Percentiles rank a stretch among this genome's conserved stretches.
Conservation (phyloP, 2,797 vertebrate genomes). For the Acrossocheilus fasciatus region DNA sequence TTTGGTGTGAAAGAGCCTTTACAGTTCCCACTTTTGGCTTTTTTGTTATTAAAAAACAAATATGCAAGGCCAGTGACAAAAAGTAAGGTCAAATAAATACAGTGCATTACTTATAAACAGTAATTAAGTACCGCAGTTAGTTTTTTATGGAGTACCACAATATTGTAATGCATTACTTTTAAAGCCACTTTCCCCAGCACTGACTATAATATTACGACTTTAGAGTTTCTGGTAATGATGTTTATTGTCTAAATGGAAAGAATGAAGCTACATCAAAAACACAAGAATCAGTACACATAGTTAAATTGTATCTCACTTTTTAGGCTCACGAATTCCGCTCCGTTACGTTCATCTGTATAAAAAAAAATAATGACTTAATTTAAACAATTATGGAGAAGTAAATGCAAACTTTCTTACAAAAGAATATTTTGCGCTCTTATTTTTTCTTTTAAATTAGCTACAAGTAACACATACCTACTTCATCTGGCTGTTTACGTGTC, state of each 20-base stretch:
- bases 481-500: rapidly evolving
- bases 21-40: not conserved
- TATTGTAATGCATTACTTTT: too few relatives aligned
- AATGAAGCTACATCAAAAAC: too few relatives aligned
- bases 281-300: not conserved
- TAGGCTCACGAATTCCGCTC: not conserved
- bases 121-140: too few relatives aligned
- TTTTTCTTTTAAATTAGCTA: not conserved
- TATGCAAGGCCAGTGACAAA: too few relatives aligned
- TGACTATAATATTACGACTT: too few relatives aligned
- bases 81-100: too few relatives aligned
- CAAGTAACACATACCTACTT: rapidly evolving
- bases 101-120: too few relatives aligned
- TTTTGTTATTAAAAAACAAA: too few relatives aligned
- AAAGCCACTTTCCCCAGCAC: too few relatives aligned
- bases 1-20: not conserved
- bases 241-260: not conserved
- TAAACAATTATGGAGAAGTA: not conserved
- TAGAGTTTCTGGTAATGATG: too few relatives aligned
- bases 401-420: not conserved
- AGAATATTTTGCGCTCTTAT: not conserved
- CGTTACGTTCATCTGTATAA: not conserved
- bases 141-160: too few relatives aligned
- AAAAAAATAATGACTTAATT: not conserved
- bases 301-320: not conserved